Base-by-base conservation (phyloP, 2,888 invertebrate species). In the Nebria salina region DNA sequence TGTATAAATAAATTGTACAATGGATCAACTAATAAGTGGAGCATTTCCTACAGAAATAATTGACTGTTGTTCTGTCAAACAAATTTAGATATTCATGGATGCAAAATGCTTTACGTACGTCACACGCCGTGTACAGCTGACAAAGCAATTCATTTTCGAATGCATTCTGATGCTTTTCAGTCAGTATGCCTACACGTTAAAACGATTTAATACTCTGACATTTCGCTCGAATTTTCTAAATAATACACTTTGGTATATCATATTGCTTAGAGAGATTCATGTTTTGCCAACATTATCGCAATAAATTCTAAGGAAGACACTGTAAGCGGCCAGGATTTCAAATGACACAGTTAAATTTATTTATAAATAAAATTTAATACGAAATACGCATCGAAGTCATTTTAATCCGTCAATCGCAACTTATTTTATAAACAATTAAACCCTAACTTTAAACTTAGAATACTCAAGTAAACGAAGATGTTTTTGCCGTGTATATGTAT, bases 51-150 rank as follows among this genome's bases (percentile, higher is more conserved):
- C 54, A 8, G 54, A 54, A 54, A 54, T 54, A 54, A 54, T 54
- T 54, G 54, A 54, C 54, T 54, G 54, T 54, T 54, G 54, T 54
- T 54, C 54, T 54, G 54, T 54, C 54, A 54, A 54, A 54, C 54
- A 54, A 8, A 54, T 54, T 54, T 54, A 54, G 54, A 54, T 34
- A 34, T 34, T 34, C 34, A 34, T 34, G 34, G 34, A 34, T 34
- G 34, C 34, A 34, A 34, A 34, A 34, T 34, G 34, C 34, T 34
- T 34, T 34, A 34, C 34, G 34, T 34, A 34, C 54, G 54, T 54
- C 54, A 54, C 54, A 54, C 54, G 54, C 34, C 34, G 34, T 34
- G 34, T 54, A 54, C 54, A 54, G 54, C 54, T 54, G 54, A 54
- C 54, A 54, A 8, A 54, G 54, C 54, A 54, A 54, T 54, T 54